A percentile compares a stretch with the other conserved stretches of the same genome.
Evolutionary conservation across 2,888 invertebrate genomes (phyloP).

Genomic region (Spialia ferax): DNA sequence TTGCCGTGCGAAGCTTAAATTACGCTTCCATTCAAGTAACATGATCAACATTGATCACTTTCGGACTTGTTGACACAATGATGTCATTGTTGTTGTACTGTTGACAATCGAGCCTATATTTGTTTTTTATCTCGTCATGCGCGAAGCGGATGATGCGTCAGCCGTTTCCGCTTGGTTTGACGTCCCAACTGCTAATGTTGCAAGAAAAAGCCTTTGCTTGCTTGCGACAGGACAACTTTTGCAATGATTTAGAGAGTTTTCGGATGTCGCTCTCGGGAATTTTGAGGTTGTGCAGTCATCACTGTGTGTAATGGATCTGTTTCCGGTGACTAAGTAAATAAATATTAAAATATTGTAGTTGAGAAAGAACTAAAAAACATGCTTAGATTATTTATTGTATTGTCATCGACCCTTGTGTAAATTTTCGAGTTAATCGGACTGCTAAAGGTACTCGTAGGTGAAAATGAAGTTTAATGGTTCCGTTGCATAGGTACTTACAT

Average conservation of each 20-base stretch:
- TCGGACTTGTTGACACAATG: constrained; percentile 61
- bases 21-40: constrained; percentile 59
- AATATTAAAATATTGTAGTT: too few species aligned
- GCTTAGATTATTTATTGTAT: too few species aligned
- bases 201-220: not conserved
- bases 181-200: constrained; percentile 2
- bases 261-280: not conserved
- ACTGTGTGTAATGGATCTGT: not conserved
- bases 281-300: not conserved
- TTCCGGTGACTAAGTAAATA: too few species aligned
- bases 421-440: too few species aligned
- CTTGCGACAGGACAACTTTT: not conserved
- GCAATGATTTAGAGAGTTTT: not conserved
- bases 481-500: too few species aligned
- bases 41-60: constrained; percentile 59
- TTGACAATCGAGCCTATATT: constrained; percentile 62
- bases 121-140: constrained; percentile 61
- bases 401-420: too few species aligned
- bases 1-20: constrained; percentile 33
- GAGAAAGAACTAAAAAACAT: too few species aligned
- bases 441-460: too few species aligned
- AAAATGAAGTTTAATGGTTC: too few species aligned
- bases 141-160: constrained; percentile 45
- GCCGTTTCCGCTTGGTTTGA: constrained; percentile 28
- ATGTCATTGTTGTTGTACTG: constrained; percentile 66